phyloP scores from a whole-genome alignment of 2,888 invertebrate species.

The Notodonta dromedarius region DNA sequence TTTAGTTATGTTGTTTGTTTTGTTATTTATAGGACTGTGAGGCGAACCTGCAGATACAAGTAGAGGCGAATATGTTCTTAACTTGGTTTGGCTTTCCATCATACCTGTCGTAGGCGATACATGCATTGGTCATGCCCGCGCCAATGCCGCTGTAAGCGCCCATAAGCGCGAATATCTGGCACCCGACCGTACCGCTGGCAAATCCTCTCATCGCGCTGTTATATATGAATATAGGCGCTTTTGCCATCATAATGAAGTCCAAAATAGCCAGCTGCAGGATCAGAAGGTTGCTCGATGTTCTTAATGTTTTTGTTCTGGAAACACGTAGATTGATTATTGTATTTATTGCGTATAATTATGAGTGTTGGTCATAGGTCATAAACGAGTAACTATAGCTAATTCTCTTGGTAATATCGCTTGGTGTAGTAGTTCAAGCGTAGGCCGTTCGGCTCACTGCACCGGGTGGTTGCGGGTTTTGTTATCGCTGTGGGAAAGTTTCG shows the following conservation, averaged over 20 bases:
- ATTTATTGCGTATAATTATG: no score
- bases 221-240: conserved; percentile 93
- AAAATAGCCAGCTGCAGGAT: conserved; percentile 92
- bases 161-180: conserved; percentile 90
- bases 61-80: not conserved
- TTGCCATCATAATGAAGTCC: conserved; percentile 95
- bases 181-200: conserved; percentile 89
- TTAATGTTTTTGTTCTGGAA: conserved; percentile 87
- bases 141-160: conserved; percentile 93
- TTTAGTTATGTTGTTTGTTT: no score
- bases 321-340: not conserved
- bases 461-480: no score
- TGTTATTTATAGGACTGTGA: no score
- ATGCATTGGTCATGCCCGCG: conserved; percentile 91
- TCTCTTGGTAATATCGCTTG: no score
- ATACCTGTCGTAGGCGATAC: conserved; percentile 92
- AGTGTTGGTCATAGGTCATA: no score
- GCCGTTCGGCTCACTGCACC: no score
- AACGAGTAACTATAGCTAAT: no score
- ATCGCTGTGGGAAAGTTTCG: no score
- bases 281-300: conserved; percentile 93
- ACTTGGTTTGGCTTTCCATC: not conserved
- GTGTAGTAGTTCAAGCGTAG: no score
- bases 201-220: conserved; percentile 92
- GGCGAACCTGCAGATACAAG: no score